Percentiles rank a stretch among this genome's conserved stretches.
Conservation (phyloP, 2,797 vertebrate genomes). For the Vultur gryphus region DNA sequence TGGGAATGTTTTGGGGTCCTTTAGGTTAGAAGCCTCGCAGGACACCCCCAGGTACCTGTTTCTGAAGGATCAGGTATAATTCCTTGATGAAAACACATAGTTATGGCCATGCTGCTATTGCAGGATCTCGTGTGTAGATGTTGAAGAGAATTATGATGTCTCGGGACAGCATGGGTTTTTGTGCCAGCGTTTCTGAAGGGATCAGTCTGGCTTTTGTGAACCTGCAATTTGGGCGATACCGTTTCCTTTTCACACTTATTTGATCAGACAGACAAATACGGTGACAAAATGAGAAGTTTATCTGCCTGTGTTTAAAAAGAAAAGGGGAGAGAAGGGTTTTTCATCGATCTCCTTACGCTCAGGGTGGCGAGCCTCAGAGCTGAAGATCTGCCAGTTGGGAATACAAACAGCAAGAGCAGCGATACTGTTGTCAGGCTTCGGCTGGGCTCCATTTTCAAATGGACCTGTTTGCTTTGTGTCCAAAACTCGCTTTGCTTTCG, state of each 20-base stretch:
- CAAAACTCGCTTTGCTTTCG: neutral
- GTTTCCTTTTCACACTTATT: fast-evolving
- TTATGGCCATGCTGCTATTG: fast-evolving
- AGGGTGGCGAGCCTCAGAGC: neutral
- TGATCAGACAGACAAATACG: neutral
- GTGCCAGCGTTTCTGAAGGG: neutral
- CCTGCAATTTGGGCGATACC: neutral
- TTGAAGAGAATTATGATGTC: fast-evolving
- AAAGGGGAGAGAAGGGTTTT: neutral
- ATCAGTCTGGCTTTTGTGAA: neutral
- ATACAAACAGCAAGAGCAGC: fast-evolving
- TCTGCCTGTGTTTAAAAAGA: neutral
- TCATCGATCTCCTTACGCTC: fast-evolving
- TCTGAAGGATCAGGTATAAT: neutral
- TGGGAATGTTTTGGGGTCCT: neutral
- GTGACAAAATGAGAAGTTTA: neutral
- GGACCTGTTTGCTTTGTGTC: neutral
- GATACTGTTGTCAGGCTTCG: neutral
- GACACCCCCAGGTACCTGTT: neutral
- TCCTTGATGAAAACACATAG: neutral
- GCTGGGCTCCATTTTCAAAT: neutral
- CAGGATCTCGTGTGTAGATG: neutral
- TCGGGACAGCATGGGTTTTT: fast-evolving
- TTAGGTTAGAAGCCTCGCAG: neutral
- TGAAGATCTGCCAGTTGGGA: neutral